Percentiles rank a stretch among this genome's conserved stretches.
Evolutionary conservation across 92 coral and sea anemone species (phyloP).

Genomic region (Zoanthus gigantus): DNA sequence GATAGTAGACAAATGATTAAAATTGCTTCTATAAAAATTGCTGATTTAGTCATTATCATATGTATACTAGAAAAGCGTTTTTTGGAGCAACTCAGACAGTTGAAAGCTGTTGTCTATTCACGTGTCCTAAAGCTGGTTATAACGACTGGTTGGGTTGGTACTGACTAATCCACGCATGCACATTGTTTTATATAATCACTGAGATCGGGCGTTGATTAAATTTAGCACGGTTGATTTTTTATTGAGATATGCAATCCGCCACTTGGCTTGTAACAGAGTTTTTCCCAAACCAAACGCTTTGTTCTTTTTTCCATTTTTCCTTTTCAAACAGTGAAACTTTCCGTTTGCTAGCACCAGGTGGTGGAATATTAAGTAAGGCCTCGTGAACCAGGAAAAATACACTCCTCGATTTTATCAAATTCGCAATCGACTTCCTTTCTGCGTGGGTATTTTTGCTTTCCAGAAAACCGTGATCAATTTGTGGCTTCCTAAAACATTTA

Average conservation of each 20-base stretch:
- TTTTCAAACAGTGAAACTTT: background rate
- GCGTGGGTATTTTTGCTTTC: slow-evolving; percentile 25
- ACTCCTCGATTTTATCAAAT: background rate
- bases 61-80: background rate
- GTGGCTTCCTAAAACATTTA: slow-evolving; percentile 45
- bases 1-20: background rate
- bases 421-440: slow-evolving; percentile 14
- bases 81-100: background rate
- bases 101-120: background rate
- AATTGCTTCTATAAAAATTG: background rate
- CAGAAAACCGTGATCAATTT: slow-evolving; percentile 24
- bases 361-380: background rate
- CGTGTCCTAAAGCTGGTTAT: background rate
- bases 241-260: slow-evolving; percentile 1
- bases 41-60: slow-evolving; percentile 4
- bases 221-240: background rate
- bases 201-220: background rate
- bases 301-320: background rate
- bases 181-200: background rate
- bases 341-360: background rate
- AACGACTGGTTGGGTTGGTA: background rate
- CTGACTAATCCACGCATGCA: background rate
- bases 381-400: background rate
- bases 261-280: slow-evolving; percentile 11
- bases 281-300: background rate